These are phyloP conservation scores for Eurosta solidaginis DNA, from an alignment of 1,140 invertebrate genomes.

Conservation along the genomic window DNA sequence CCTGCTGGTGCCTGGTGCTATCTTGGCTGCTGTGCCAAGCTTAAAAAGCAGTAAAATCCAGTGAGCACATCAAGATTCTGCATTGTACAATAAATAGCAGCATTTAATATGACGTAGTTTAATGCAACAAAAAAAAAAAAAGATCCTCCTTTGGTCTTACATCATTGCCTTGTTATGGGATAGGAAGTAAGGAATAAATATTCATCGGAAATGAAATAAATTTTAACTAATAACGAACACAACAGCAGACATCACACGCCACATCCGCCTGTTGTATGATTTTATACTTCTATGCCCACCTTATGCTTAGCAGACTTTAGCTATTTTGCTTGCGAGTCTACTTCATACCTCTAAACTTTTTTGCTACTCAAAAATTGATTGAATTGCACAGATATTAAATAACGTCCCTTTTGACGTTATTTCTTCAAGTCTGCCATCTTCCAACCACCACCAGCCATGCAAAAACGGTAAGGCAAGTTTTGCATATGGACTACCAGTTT, in stretches of 20 bases:
- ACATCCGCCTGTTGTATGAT: neutral
- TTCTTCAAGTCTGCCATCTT: conserved; percentile 2
- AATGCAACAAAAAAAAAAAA: neutral
- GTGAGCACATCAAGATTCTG: neutral
- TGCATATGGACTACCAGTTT: neutral
- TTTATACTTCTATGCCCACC: no score
- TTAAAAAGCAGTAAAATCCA: neutral
- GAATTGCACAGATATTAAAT: conserved; percentile 25
- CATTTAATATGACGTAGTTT: no score
- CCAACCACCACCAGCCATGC: neutral
- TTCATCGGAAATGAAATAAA: neutral
- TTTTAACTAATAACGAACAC: neutral
- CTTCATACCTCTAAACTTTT: neutral
- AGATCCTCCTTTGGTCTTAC: neutral
- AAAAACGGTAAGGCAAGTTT: neutral
- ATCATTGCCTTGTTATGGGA: neutral
- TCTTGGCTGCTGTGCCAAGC: neutral
- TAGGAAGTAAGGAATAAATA: conserved; percentile 12
- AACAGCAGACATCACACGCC: neutral
- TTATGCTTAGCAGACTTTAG: neutral
- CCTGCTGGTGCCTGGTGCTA: no score
- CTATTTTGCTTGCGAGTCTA: neutral
- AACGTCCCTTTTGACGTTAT: conserved; percentile 5
- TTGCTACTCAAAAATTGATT: conserved; percentile 20
- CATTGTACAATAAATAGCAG: neutral